These are phyloP conservation scores for Saguinus imperator DNA, from an alignment of 2,113 vertebrate genomes.

Conservation along the genomic window DNA sequence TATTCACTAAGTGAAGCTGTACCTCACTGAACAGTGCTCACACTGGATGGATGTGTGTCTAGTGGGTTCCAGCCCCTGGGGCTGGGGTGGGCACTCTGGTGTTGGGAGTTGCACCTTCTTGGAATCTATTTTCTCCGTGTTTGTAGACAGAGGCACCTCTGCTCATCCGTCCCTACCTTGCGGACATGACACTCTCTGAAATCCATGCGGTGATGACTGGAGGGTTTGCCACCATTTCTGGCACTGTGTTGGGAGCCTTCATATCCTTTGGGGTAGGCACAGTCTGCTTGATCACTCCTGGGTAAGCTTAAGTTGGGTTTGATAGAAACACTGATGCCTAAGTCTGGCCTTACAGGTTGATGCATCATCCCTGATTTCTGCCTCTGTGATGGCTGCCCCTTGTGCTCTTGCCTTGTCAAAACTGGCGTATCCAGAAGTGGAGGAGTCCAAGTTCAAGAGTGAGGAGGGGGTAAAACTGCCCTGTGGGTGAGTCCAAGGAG, in stretches of 20 bases:
- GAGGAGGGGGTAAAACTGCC: constrained; percentile 81
- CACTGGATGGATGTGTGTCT: not conserved
- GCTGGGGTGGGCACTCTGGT: not conserved
- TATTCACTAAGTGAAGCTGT: not conserved
- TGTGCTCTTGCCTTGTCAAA: constrained; percentile 95
- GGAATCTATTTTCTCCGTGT: constrained; percentile 5
- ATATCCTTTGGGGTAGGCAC: constrained; percentile 94
- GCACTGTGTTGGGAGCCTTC: constrained; percentile 95
- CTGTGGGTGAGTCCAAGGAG: constrained; percentile 77
- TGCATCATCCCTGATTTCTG: constrained; percentile 90
- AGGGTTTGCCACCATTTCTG: constrained; percentile 96
- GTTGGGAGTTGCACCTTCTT: not conserved
- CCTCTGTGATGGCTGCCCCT: constrained; percentile 97
- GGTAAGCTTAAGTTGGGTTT: not conserved
- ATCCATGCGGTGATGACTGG: constrained; percentile 95
- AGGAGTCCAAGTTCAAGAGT: constrained; percentile 89
- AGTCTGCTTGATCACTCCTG: accelerated
- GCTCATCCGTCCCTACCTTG: constrained; percentile 93
- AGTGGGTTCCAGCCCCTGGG: not conserved
- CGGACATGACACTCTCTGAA: constrained; percentile 94
- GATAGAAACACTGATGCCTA: not conserved
- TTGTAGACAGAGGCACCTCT: constrained; percentile 92
- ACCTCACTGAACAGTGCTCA: not conserved
- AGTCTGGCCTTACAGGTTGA: constrained; percentile 86
- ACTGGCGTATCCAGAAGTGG: constrained; percentile 93